These are phyloP conservation scores for Eurosta solidaginis DNA, from an alignment of 1,140 invertebrate genomes.

Conservation along the genomic window DNA sequence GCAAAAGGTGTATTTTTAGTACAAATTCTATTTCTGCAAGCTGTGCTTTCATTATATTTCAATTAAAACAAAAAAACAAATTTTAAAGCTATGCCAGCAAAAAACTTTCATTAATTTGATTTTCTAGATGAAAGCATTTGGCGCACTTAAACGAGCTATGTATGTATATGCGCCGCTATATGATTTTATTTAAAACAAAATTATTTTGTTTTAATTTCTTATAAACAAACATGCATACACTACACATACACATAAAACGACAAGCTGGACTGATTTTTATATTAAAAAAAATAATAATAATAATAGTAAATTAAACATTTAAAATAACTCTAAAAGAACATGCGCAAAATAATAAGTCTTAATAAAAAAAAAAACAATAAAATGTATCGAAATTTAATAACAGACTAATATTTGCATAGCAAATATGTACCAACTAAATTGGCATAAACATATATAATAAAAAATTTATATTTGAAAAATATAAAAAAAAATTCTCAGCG, in stretches of 20 bases:
- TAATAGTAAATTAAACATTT: neutral
- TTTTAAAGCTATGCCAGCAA: too few species aligned
- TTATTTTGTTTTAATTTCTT: neutral
- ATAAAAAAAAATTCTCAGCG: neutral
- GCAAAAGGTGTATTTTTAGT: too few species aligned
- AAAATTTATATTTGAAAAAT: neutral
- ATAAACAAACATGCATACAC: neutral
- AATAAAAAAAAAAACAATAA: neutral
- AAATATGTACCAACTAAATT: conserved; percentile 7
- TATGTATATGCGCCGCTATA: too few species aligned
- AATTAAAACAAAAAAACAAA: too few species aligned
- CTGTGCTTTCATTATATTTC: too few species aligned
- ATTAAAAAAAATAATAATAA: conserved; percentile 1
- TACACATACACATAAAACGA: conserved; percentile 24
- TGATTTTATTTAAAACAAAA: too few species aligned
- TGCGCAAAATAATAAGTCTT: neutral
- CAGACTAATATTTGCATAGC: neutral
- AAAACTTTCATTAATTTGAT: too few species aligned
- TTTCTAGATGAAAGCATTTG: too few species aligned
- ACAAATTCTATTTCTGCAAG: too few species aligned
- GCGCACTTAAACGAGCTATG: too few species aligned
- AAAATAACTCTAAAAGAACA: conserved; percentile 4
- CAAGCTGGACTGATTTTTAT: conserved; percentile 33
- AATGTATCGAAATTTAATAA: neutral
- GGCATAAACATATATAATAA: neutral